A percentile compares a stretch with the other conserved stretches of the same genome.
These are phyloP conservation scores for Sebastes itinus DNA, from an alignment of 2,797 vertebrate genomes.

Conservation along the genomic window DNA sequence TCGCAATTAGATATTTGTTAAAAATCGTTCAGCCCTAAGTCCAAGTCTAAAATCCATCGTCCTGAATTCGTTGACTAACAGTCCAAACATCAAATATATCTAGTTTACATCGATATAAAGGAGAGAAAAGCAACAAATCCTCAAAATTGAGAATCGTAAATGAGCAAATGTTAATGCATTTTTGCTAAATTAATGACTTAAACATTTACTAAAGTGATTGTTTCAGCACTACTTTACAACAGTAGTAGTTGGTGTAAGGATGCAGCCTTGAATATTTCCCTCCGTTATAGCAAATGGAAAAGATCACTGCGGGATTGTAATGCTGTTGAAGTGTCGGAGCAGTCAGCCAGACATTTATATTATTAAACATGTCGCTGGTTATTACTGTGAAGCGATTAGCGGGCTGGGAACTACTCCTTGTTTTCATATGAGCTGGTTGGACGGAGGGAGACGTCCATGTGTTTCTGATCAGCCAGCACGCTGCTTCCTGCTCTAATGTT, in stretches of 20 bases:
- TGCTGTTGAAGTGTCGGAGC: not conserved
- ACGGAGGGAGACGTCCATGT: conserved; percentile 33
- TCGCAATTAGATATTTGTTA: too few relatives aligned
- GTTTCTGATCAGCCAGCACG: conserved; percentile 55
- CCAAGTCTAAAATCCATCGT: too few relatives aligned
- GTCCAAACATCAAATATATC: not conserved
- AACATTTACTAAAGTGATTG: too few relatives aligned
- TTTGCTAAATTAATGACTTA: too few relatives aligned
- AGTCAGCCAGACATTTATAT: not conserved
- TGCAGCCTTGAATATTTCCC: too few relatives aligned
- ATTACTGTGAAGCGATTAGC: not conserved
- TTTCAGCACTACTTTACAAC: too few relatives aligned
- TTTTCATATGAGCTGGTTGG: not conserved
- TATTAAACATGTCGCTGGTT: not conserved
- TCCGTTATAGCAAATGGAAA: not conserved
- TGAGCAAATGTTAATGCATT: not conserved
- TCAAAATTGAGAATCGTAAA: not conserved
- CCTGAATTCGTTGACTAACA: not conserved
- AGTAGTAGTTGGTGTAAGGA: too few relatives aligned
- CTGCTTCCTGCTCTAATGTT: conserved; percentile 40
- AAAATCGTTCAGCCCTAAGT: too few relatives aligned
- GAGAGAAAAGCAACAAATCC: not conserved
- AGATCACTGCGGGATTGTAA: too few relatives aligned
- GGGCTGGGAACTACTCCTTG: not conserved
- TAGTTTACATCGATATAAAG: not conserved